Percentiles rank a stretch among this genome's conserved stretches.
Evolutionary conservation across 2,888 invertebrate genomes (phyloP).

Genomic region (Quadroppia sp.): DNA sequence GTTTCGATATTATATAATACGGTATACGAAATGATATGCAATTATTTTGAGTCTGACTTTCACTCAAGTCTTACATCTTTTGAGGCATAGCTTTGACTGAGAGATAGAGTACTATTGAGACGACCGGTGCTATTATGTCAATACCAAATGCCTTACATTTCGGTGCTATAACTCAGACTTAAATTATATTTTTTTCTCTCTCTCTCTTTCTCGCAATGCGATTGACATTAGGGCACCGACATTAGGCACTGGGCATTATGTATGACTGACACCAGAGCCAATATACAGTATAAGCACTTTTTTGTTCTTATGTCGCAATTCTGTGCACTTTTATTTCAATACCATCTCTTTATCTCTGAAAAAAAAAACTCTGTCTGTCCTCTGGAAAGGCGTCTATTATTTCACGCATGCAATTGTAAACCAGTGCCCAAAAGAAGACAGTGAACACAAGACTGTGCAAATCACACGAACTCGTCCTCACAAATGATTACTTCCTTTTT

Average conservation of each 20-base stretch:
- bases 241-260: too few species aligned
- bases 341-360: background rate
- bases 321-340: background rate
- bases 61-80: too few species aligned
- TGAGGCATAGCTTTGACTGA: too few species aligned
- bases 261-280: background rate
- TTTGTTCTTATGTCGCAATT: background rate
- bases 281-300: too few species aligned
- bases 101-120: too few species aligned
- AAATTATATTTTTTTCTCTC: background rate
- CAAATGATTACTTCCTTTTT: slow-evolving; percentile 32
- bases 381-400: slow-evolving; percentile 6
- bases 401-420: slow-evolving; percentile 4
- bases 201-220: too few species aligned
- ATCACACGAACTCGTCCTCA: slow-evolving; percentile 29
- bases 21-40: too few species aligned
- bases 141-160: background rate
- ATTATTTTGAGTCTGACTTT: too few species aligned
- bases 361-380: background rate
- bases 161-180: background rate
- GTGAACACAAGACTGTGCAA: background rate
- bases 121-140: too few species aligned
- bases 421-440: background rate
- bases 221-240: too few species aligned
- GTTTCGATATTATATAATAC: too few species aligned